Evolutionary conservation across 1,140 invertebrate species (phyloP).

Genomic region (Colletes latitarsis): DNA sequence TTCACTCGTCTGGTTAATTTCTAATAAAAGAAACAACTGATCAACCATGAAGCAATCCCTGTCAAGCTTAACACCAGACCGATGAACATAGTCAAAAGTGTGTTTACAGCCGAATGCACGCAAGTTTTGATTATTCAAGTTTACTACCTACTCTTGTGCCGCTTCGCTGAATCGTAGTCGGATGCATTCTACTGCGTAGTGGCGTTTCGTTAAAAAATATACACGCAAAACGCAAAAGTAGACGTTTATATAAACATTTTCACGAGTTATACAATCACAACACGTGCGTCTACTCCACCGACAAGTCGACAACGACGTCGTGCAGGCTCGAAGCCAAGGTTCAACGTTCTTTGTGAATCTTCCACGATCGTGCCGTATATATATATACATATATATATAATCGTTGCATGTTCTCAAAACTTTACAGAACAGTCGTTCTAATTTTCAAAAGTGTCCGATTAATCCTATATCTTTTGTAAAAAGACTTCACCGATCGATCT

Average conservation of each 20-base stretch:
- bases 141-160: not conserved
- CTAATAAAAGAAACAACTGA: too few species aligned
- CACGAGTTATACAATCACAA: slow-evolving; percentile 45
- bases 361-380: slow-evolving; percentile 22
- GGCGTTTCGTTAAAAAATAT: not conserved
- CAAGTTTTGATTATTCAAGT: not conserved
- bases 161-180: not conserved
- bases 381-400: slow-evolving; percentile 1
- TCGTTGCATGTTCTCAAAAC: slow-evolving; percentile 38
- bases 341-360: slow-evolving; percentile 9
- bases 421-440: not conserved
- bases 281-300: slow-evolving; percentile 69
- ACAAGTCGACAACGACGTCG: slow-evolving; percentile 59
- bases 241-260: slow-evolving; percentile 9
- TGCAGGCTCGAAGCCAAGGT: slow-evolving; percentile 3
- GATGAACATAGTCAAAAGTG: not conserved
- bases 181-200: not conserved
- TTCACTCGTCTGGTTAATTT: slow-evolving; percentile 8
- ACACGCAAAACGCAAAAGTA: slow-evolving; percentile 17
- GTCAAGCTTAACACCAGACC: not conserved
- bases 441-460: not conserved
- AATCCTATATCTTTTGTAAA: slow-evolving; percentile 19
- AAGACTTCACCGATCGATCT: slow-evolving; percentile 19
- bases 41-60: not conserved
- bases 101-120: not conserved